Conservation (phyloP, 2,797 vertebrate species). For the Lepilemur septentrionalis region DNA sequence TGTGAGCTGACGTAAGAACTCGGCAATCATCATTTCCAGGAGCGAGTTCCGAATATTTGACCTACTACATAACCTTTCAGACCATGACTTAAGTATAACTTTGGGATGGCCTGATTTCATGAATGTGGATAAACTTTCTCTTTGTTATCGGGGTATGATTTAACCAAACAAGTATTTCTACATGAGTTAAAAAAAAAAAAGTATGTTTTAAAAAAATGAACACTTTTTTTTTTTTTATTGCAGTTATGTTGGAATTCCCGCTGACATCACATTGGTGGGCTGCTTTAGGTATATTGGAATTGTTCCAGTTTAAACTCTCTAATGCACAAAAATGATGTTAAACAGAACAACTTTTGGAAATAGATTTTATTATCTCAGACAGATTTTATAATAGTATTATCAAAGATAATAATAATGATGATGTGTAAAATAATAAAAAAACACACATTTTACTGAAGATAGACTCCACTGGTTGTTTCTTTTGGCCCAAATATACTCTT, state of each 20-base stretch:
- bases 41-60: not conserved
- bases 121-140: not conserved
- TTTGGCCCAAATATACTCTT: not conserved
- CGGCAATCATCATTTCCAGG: not conserved
- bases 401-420: not conserved
- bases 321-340: not conserved
- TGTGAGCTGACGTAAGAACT: not conserved
- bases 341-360: not conserved
- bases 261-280: slow-evolving; percentile 92
- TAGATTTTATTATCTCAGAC: not conserved
- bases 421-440: not conserved
- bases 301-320: not conserved
- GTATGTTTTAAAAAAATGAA: slow-evolving; percentile 15
- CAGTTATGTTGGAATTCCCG: slow-evolving; percentile 93
- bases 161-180: not conserved
- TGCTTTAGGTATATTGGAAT: slow-evolving; percentile 87
- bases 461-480: not conserved
- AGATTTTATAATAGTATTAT: not conserved
- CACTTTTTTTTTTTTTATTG: slow-evolving; percentile 68
- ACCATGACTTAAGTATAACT: not conserved
- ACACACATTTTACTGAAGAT: not conserved
- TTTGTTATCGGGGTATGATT: not conserved
- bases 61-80: not conserved
- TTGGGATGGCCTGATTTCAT: not conserved
- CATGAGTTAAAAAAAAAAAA: not conserved